These are phyloP conservation scores for Eupeodes luniger DNA, from an alignment of 2,888 invertebrate genomes.

Conservation along the genomic window DNA sequence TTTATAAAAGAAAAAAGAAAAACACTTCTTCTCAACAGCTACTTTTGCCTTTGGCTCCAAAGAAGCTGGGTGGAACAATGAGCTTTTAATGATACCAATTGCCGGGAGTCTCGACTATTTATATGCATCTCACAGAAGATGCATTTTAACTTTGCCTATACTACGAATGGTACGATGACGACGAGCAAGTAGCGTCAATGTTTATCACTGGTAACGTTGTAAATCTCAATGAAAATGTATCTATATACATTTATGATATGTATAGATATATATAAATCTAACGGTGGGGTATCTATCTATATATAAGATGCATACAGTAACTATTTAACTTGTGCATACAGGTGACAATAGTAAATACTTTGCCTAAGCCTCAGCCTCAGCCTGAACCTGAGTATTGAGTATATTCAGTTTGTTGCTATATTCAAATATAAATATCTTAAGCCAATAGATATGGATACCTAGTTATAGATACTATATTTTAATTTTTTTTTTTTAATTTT, in stretches of 20 bases:
- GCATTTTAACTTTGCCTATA: conserved; percentile 64
- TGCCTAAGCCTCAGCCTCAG: not conserved
- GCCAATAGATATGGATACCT: conserved; percentile 27
- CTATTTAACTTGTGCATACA: conserved; percentile 41
- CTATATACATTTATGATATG: conserved; percentile 5
- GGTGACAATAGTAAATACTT: conserved; percentile 71
- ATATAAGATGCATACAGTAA: conserved; percentile 12
- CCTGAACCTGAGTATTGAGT: not conserved
- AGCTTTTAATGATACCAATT: conserved; percentile 84
- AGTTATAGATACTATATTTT: conserved; percentile 23
- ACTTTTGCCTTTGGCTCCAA: conserved; percentile 69
- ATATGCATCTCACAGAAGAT: conserved; percentile 80
- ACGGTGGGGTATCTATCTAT: not conserved
- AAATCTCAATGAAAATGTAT: conserved; percentile 40
- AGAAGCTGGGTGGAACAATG: conserved; percentile 80
- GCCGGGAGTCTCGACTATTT: conserved; percentile 83
- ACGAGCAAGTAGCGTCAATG: conserved; percentile 23
- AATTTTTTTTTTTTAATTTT: conserved; percentile 9
- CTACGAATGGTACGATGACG: not conserved
- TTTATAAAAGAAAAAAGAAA: conserved; percentile 10
- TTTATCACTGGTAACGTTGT: conserved; percentile 59
- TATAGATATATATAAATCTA: conserved; percentile 29
- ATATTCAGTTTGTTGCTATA: conserved; percentile 51
- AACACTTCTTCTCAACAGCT: conserved; percentile 44
- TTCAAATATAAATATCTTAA: conserved; percentile 55